Evolutionary conservation across 2,888 invertebrate genomes (phyloP), one percentile per base, ranked within the genome.

Genomic region (Rhamphomyia laevipes): DNA sequence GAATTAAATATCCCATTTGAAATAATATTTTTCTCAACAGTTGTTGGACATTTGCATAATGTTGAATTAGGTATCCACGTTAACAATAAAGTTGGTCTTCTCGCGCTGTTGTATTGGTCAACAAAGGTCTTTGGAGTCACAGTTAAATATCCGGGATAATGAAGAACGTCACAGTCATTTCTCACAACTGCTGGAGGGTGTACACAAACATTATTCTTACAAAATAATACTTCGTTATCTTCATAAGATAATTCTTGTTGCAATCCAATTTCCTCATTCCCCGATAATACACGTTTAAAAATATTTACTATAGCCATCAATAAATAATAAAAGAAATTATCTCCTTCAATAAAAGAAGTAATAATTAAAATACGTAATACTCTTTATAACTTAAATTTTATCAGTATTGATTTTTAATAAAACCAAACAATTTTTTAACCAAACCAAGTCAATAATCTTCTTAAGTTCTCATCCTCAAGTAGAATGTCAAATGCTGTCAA

Each of bases 161-260:
- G 95, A 1, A 89, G 76, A 30, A 87, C 80, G 57, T 92, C 91
- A 47, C 84, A 78, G 60, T 86, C 86, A 59, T 86, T 85, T 45
- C 90, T 78, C 46, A 87, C 79, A 53, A 86, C 77, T 0, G 87
- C 85, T 44, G 92, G 90, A 7, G 94, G 93, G 74, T 96, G 95
- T 43, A 96, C 94, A 69, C 95, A 96, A 33, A 96, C 93, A 71
- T 96, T 95, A 68, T 96, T 96, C 73, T 95, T 96, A 71, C 89
- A 88, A 68, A 87, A 89, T 45, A 89, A 73, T 52, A 86, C 81
- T 73, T 89, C 89, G 62, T 88, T 88, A 70, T 89, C 86, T 65
- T 85, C 83, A 63, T 86, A 87, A 27, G 23, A 27, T 27, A 27
- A 7, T 27, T 27, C 23, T 27, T 27, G 23, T 27, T 27, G 23